These are phyloP conservation scores for Melopsittacus undulatus DNA, from an alignment of 2,797 vertebrate species.

Conservation along the genomic window DNA sequence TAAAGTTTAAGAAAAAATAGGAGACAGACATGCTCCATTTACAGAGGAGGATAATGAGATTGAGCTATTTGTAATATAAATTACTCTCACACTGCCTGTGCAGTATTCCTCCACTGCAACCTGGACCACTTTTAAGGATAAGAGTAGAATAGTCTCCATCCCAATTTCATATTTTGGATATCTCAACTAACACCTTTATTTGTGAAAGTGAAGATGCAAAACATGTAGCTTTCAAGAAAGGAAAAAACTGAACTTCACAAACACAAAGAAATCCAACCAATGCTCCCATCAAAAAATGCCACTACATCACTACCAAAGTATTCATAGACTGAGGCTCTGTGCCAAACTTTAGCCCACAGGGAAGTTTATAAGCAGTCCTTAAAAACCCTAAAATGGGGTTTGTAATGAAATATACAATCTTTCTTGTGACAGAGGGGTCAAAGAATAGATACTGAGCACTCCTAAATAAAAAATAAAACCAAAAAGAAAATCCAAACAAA, in stretches of 20 bases:
- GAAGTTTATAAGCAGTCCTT: neutral
- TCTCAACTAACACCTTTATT: slow-evolving; percentile 56
- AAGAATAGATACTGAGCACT: slow-evolving; percentile 40
- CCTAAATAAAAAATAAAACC: neutral
- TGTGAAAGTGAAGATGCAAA: slow-evolving; percentile 11
- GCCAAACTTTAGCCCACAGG: slow-evolving; percentile 10
- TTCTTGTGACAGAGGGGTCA: slow-evolving; percentile 32
- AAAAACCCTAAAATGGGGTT: slow-evolving; percentile 55
- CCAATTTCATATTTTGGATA: neutral
- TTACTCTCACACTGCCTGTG: neutral
- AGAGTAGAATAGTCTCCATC: slow-evolving; percentile 36
- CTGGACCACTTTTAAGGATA: slow-evolving; percentile 22
- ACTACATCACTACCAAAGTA: slow-evolving; percentile 41
- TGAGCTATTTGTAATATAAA: neutral
- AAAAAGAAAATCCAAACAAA: slow-evolving; percentile 16
- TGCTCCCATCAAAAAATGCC: slow-evolving; percentile 35
- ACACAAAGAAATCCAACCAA: slow-evolving; percentile 32
- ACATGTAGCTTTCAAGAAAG: slow-evolving; percentile 15
- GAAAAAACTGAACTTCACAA: slow-evolving; percentile 20
- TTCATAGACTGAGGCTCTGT: slow-evolving; percentile 6
- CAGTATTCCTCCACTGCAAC: neutral
- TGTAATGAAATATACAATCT: slow-evolving; percentile 47
- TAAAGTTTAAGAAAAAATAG: neutral
- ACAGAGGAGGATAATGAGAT: neutral
- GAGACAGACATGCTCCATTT: neutral